A percentile compares a stretch with the other conserved stretches of the same genome.
Evolutionary conservation across 2,888 invertebrate species (phyloP).

Genomic region (Melitaea athalia): DNA sequence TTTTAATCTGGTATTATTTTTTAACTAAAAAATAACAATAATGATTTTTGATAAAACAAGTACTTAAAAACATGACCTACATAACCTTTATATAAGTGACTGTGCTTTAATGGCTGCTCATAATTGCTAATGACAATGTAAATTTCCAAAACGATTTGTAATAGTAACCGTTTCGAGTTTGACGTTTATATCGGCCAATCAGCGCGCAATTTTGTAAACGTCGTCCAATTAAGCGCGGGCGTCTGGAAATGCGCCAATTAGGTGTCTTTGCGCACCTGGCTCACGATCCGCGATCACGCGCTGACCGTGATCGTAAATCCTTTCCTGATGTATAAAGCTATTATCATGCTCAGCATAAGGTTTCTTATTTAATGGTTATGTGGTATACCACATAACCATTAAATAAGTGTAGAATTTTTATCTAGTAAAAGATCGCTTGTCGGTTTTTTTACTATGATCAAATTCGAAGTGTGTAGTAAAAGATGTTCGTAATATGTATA

Average conservation of each 20-base stretch:
- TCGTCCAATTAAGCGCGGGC: slow-evolving; percentile 74
- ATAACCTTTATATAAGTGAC: background rate
- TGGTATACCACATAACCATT: too few relatives aligned
- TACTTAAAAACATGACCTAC: background rate
- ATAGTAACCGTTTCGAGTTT: slow-evolving; percentile 35
- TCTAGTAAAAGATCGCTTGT: too few relatives aligned
- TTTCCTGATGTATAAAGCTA: slow-evolving; percentile 46
- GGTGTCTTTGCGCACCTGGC: slow-evolving; percentile 73
- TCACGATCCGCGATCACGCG: slow-evolving; percentile 74
- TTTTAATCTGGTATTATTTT: background rate
- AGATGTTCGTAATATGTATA: too few relatives aligned
- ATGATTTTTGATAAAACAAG: background rate
- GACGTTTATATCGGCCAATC: slow-evolving; percentile 70
- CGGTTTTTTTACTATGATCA: too few relatives aligned
- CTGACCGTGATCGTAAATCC: slow-evolving; percentile 64
- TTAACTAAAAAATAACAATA: background rate
- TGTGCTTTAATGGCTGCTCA: slow-evolving; percentile 7
- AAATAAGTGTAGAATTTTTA: too few relatives aligned
- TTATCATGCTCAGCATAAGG: slow-evolving; percentile 21
- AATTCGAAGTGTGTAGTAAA: too few relatives aligned
- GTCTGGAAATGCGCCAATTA: slow-evolving; percentile 76
- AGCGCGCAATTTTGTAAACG: slow-evolving; percentile 69
- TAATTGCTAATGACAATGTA: slow-evolving; percentile 20
- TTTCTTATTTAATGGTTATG: background rate
- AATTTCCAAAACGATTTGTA: slow-evolving; percentile 14